Percentiles rank a stretch among this genome's conserved stretches.
phyloP scores from a whole-genome alignment of 2,797 vertebrate genomes.

The Triplophysa yarkandensis region DNA sequence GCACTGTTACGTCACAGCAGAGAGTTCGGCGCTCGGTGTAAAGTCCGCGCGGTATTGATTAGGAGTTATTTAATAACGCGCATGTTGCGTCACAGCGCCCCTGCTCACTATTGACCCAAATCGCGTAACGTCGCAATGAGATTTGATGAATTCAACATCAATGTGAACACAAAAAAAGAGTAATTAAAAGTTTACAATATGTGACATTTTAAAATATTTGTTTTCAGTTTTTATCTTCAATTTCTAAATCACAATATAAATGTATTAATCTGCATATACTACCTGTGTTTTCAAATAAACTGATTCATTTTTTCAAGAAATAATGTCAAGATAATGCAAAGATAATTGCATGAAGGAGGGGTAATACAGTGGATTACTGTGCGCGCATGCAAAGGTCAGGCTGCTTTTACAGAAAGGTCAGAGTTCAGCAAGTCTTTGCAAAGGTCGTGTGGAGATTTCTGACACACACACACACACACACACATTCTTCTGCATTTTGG shows the following conservation, averaged over 20 bases:
- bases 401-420: conserved; percentile 46
- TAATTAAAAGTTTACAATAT: no score
- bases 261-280: no score
- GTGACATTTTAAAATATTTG: no score
- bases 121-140: neutral
- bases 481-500: neutral
- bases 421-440: conserved; percentile 19
- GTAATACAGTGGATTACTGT: neutral
- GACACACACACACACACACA: conserved; percentile 3
- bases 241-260: no score
- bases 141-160: no score
- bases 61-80: neutral
- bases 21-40: neutral
- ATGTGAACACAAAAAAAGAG: no score
- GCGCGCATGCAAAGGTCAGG: conserved; percentile 40
- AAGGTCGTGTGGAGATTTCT: conserved; percentile 39
- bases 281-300: no score
- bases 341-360: no score
- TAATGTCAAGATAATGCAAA: no score
- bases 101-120: neutral
- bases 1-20: no score
- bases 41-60: neutral
- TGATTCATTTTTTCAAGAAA: no score
- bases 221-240: no score
- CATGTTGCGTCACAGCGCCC: conserved; percentile 13